Percentiles rank a stretch among this genome's conserved stretches.
phyloP scores from a whole-genome alignment of 1,140 invertebrate genomes.

The Euwallacea fornicatus region DNA sequence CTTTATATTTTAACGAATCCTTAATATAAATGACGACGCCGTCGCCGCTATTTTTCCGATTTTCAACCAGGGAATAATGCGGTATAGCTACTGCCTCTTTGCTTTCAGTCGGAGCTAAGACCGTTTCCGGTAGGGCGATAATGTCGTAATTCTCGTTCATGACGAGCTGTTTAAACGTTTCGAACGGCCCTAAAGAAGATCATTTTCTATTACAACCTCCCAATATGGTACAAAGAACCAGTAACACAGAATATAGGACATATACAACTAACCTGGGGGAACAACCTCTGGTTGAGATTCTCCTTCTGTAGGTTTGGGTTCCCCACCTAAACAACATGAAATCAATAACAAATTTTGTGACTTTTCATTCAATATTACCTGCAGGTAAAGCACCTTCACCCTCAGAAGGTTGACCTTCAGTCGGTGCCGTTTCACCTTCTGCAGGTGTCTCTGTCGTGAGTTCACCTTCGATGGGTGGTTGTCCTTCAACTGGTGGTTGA shows the following conservation, averaged over 20 bases:
- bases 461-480: constrained; percentile 55
- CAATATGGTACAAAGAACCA: too few species aligned
- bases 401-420: constrained; percentile 53
- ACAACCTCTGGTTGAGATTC: constrained; percentile 41
- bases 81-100: constrained; percentile 43
- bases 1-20: constrained; percentile 46
- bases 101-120: constrained; percentile 42
- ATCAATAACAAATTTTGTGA: too few species aligned
- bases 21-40: constrained; percentile 46
- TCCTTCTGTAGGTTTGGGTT: constrained; percentile 45
- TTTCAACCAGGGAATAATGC: constrained; percentile 45
- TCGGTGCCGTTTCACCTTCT: constrained; percentile 45
- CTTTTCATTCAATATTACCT: constrained; percentile 6
- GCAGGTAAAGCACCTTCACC: constrained; percentile 47
- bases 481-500: constrained; percentile 54
- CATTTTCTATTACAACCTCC: neutral
- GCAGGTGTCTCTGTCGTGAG: constrained; percentile 54
- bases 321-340: neutral
- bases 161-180: constrained; percentile 46
- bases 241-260: too few species aligned
- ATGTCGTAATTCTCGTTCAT: constrained; percentile 46
- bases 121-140: constrained; percentile 43
- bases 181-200: constrained; percentile 43
- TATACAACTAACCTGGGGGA: constrained; percentile 31
- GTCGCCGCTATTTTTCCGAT: constrained; percentile 44